Base-by-base conservation (phyloP, 2,888 invertebrate species). In the Corythucha ciliata region DNA sequence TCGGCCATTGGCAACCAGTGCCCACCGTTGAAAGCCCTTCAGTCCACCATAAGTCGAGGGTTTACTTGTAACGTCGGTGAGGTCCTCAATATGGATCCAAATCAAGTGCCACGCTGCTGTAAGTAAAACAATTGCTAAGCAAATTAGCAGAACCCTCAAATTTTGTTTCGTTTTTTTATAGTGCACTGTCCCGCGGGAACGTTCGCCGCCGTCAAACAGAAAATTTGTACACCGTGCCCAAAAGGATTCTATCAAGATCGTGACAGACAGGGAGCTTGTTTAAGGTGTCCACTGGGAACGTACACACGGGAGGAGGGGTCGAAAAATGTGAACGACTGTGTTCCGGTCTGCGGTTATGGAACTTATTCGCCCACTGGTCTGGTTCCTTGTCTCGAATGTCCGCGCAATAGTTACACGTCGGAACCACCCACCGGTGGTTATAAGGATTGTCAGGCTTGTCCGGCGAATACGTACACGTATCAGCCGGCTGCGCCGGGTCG, bases 171-270 rank as follows among this genome's bases (percentile, higher is more conserved):
- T 14, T 48, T 25, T 56, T 51, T 49, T 48, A 55, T 74, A 88
- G 88, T 94, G 56, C 89, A 96, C 65, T 98, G 98, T 67, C 96
- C 97, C 6, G 92, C 93, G 60, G 97, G 97, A 63, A 92, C 94
- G 0, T 92, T 81, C 64, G 90, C 92, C 34, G 83, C 83, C 18
- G 85, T 86, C 61, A 89, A 90, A 62, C 90, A 92, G 70, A 86
- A 88, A 64, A 77, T 81, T 53, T 97, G 97, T 68, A 86, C 87
- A 1, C 81, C 85, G 65, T 97, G 97, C 66, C 84, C 88, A 1
- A 77, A 83, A 62, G 97, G 96, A 14, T 91, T 80, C 66, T 97
- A 92, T 70, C 96, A 96, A 70, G 92, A 92, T 64, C 79, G 83
- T 62, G 87, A 88, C 55, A 78, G 91, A 36, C 91, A 93, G 73